Base-by-base conservation (phyloP, 2,888 invertebrate species). In the Rotaria sp. region DNA sequence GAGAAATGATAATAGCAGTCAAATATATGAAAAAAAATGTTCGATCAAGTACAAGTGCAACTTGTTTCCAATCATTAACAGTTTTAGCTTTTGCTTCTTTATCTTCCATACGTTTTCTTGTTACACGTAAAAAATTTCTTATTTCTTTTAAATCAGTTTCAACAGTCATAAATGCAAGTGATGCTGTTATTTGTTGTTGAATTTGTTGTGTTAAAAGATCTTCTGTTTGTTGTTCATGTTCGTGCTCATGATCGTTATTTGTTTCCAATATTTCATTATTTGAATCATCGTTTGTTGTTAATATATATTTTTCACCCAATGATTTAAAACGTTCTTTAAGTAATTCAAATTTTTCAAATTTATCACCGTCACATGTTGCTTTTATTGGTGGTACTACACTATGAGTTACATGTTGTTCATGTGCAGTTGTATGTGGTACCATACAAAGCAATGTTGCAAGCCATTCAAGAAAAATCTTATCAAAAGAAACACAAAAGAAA, bases 81-180 rank as follows among this genome's bases (percentile, higher is more conserved):
- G 74, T 57, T 41, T 85, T 85, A 21, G 84, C 38, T 85, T 87
- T 87, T 21, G 67, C 85, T 67, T 87, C 87, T n/a, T 85, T 85
- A 84, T 85, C 85, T 59, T 87, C 87, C 45, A 87, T 50, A 52
- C 85, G 85, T 41, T 87, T 87, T n/a, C 85, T 55, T 35, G 87
- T 87, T n/a, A 59, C 55, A 7, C 87, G 80, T 41, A 87, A 84
- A 85, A 85, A 87, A 52, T 87, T 85, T 21, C 87, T 45, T 45
- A 87, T 85, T 84, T 87, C 87, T 85, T 85, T 87, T 15, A 87
- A 85, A 84, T 87, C 87, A 59, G 85, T 87, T 50, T 87, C 87
- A 21, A 87, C 80, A 41, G 80, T 80, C 41, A 80, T 80, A 45
- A 80, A 80, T 80, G 80, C 45, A 45, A 80, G 45, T n/a, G 41